Base-by-base conservation (phyloP, 2,888 invertebrate genomes). In the Fragum whitleyi region DNA sequence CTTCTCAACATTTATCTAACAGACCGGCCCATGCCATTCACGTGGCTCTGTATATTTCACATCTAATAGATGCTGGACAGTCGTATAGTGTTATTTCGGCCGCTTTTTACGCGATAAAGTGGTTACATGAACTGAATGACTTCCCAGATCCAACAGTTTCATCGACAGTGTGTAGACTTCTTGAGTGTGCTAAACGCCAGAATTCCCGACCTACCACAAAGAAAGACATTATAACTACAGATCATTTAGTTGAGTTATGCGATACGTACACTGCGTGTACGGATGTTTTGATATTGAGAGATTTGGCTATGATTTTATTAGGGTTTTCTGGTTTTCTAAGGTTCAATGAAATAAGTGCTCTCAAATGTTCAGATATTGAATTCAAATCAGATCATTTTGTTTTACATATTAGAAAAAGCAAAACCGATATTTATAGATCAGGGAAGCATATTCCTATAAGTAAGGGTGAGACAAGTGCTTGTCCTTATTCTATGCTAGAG, bases 241-340 rank as follows among this genome's bases (percentile, higher is more conserved):
- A 77, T 14, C 23, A 19, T 6, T 36, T 77, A 6, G 26, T 67
- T 16, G 14, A 55, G 19, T 39, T 77, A 19, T 73, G 77, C 61
- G 29, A 72, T 32, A 68, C n/a, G 28, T 73, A 47, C 42, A 6
- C 7, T 21, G 57, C 23, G 16, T 21, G 57, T n/a, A 68, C 21
- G 3, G 79, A 79, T 51, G 61, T 79, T 1, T 55, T 79, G 9
- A 28, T 7, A 14, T 28, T 79, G 7, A 51, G 75, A 72, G 79
- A 72, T 57, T 28, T 75, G n/a, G 9, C 59, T 11, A 75, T 72
- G 72, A 75, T 72, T 28, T 36, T 72, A 16, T 51, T 75, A 26
- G 65, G 39, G n/a, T 79, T 55, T 53, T 68, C 79, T 19, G 74
- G 79, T 6, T 74, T 74, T 68, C 16, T 79, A 9, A 59, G 69